phyloP scores from a whole-genome alignment of 2,888 invertebrate genomes.

The Falcaria lacertinaria region DNA sequence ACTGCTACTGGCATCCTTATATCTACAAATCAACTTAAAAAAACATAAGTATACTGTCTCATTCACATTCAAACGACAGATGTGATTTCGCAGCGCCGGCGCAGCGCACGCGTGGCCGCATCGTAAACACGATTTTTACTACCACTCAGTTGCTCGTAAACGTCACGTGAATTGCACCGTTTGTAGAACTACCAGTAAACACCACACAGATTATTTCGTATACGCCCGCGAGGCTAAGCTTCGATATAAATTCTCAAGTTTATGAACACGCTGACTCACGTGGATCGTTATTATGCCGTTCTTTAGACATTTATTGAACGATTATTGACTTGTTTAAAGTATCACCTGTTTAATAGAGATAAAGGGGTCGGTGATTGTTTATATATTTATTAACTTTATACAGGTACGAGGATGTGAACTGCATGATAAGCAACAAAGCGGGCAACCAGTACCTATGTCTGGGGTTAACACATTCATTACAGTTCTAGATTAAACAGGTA shows the following conservation, averaged over 20 bases:
- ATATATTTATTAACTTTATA: conserved; percentile 19
- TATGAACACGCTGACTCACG: conserved; percentile 66
- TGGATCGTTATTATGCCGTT: conserved; percentile 77
- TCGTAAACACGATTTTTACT: conserved; percentile 77
- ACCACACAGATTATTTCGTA: conserved; percentile 76
- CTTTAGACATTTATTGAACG: conserved; percentile 76
- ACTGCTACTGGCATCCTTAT: conserved; percentile 18
- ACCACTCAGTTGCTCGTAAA: conserved; percentile 74
- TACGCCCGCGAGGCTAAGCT: conserved; percentile 75
- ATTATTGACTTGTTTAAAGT: conserved; percentile 79
- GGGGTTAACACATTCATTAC: too few species aligned
- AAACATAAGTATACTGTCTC: conserved; percentile 23
- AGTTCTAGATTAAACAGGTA: too few species aligned
- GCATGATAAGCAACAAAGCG: too few species aligned
- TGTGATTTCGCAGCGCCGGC: conserved; percentile 41
- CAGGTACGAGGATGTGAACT: too few species aligned
- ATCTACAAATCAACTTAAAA: conserved; percentile 28
- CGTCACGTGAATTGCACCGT: conserved; percentile 75
- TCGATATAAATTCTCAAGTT: conserved; percentile 76
- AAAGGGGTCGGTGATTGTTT: conserved; percentile 70
- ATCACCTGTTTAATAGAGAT: conserved; percentile 76
- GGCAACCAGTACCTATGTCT: too few species aligned
- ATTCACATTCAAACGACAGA: conserved; percentile 59
- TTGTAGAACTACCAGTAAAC: conserved; percentile 76
- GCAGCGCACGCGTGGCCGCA: conserved; percentile 54